Conservation (phyloP, 2,113 vertebrate genomes). For the Pipra filicauda region DNA sequence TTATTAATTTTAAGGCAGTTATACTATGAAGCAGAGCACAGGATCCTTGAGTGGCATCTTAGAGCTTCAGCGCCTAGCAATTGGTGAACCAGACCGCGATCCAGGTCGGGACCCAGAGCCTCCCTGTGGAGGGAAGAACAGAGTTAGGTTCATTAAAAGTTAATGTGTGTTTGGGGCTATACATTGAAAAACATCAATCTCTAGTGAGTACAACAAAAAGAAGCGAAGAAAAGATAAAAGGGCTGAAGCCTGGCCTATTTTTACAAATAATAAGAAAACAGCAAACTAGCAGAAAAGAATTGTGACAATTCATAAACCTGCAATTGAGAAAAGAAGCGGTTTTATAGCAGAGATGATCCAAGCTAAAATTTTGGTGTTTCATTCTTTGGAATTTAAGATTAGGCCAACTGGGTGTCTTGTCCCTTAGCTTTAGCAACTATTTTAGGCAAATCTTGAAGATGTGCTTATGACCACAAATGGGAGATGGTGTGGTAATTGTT, state of each 20-base stretch:
- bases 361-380: not conserved
- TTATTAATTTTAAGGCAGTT: constrained; percentile 63
- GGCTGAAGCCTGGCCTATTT: not conserved
- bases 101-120: constrained; percentile 76
- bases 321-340: not conserved
- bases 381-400: not conserved
- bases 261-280: not conserved
- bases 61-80: constrained; percentile 88
- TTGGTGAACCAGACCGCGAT: constrained; percentile 86
- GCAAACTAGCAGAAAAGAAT: not conserved
- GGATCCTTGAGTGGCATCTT: not conserved
- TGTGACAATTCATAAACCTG: not conserved
- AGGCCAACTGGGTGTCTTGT: not conserved
- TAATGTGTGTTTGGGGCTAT: not conserved
- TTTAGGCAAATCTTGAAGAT: not conserved
- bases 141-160: not conserved
- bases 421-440: not conserved
- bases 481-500: not conserved
- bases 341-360: not conserved
- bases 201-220: not conserved
- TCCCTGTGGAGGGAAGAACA: constrained; percentile 76
- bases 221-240: not conserved
- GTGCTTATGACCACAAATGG: not conserved
- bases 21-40: constrained; percentile 68
- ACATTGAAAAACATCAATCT: not conserved